A percentile compares a stretch with the other conserved stretches of the same genome.
Evolutionary conservation across 2,888 invertebrate genomes (phyloP).

Genomic region (Ischnura elegans): DNA sequence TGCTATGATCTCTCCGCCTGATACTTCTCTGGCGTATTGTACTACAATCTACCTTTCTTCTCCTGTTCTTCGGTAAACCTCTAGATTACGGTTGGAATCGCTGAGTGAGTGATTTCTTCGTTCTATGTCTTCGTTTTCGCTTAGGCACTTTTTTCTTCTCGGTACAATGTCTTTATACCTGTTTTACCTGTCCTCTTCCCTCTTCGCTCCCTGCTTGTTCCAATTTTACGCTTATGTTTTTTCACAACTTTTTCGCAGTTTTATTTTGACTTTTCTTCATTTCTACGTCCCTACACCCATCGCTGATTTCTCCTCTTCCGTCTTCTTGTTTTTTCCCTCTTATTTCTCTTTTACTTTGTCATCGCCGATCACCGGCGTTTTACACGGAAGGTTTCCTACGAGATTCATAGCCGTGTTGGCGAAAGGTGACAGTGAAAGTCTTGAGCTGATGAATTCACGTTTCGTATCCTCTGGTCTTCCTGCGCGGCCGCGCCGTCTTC

Average conservation of each 20-base stretch:
- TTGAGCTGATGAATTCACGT: background rate
- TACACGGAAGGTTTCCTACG: background rate
- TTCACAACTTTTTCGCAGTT: background rate
- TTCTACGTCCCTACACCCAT: background rate
- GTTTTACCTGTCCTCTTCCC: too few relatives aligned
- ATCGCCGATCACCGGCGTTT: conserved; percentile 3
- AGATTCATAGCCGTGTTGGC: background rate
- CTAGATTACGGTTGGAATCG: too few relatives aligned
- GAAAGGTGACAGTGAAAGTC: conserved; percentile 14
- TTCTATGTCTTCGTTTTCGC: too few relatives aligned
- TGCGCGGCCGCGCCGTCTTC: background rate
- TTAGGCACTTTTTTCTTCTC: too few relatives aligned
- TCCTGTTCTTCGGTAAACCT: too few relatives aligned
- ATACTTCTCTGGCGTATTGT: too few relatives aligned
- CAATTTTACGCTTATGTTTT: background rate
- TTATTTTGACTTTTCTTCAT: background rate
- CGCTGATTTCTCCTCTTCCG: background rate
- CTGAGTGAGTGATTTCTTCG: too few relatives aligned
- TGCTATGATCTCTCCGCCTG: too few relatives aligned
- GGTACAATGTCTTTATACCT: too few relatives aligned
- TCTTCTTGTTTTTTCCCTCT: background rate
- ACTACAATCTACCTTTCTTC: too few relatives aligned
- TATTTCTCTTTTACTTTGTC: background rate
- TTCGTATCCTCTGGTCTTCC: background rate
- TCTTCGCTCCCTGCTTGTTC: background rate